Conservation (phyloP, 2,888 invertebrate genomes). For the Phytoseiulus persimilis region DNA sequence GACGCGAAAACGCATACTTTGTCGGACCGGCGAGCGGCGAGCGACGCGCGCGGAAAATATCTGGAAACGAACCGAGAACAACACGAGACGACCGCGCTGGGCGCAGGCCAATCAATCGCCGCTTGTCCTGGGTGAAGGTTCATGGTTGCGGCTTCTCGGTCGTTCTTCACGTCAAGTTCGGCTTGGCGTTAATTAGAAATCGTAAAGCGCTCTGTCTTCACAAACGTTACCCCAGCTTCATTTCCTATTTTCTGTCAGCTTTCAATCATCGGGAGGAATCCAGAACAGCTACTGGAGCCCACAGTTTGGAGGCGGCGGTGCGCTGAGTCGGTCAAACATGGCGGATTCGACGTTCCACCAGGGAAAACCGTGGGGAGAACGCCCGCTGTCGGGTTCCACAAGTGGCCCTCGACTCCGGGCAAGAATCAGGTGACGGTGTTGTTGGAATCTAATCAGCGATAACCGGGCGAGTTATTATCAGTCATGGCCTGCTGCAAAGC, state of each 20-base stretch:
- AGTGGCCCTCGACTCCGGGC: too few species aligned
- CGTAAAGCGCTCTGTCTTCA: background rate
- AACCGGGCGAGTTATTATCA: background rate
- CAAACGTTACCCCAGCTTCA: background rate
- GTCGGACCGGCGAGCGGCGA: too few species aligned
- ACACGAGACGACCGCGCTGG: background rate
- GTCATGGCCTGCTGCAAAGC: background rate
- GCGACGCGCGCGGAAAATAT: background rate
- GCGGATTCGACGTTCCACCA: background rate
- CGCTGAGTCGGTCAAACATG: background rate
- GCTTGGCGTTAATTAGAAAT: background rate
- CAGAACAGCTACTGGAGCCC: background rate
- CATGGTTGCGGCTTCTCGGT: background rate
- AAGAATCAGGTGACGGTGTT: background rate
- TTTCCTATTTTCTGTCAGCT: background rate
- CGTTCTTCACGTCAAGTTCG: background rate
- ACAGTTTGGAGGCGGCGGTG: background rate
- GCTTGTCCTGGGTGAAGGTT: background rate
- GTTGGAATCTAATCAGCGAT: background rate
- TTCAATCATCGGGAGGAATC: background rate
- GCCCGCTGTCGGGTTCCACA: too few species aligned
- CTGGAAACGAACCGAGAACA: background rate
- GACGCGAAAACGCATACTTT: too few species aligned
- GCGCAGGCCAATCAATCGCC: background rate
- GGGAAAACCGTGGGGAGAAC: background rate